These are phyloP conservation scores for Branchellion lobata DNA, from an alignment of 2,888 invertebrate genomes.

Conservation along the genomic window DNA sequence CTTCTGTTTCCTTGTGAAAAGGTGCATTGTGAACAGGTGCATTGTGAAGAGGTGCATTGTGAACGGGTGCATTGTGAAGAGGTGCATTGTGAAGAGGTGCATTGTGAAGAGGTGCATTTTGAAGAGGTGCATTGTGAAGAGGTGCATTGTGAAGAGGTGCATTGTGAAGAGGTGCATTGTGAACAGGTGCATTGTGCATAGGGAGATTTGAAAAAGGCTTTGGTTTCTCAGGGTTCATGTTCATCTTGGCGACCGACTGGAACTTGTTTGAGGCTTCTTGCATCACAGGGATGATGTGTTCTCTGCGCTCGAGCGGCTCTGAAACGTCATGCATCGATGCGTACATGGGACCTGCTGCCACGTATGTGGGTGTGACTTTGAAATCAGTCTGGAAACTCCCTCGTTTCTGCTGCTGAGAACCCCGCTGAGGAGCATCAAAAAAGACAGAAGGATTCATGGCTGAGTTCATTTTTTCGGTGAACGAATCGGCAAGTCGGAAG, in stretches of 20 bases:
- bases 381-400: background rate
- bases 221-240: background rate
- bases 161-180: too few relatives aligned
- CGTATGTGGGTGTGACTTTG: background rate
- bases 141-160: too few relatives aligned
- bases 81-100: too few relatives aligned
- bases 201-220: too few relatives aligned
- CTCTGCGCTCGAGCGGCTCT: background rate
- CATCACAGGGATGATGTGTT: background rate
- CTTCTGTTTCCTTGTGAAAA: too few relatives aligned
- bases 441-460: constrained; percentile 8
- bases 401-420: background rate
- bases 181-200: too few relatives aligned
- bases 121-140: too few relatives aligned
- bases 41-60: too few relatives aligned
- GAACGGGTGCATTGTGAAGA: too few relatives aligned
- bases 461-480: background rate
- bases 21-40: too few relatives aligned
- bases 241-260: background rate
- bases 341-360: background rate
- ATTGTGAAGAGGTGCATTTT: too few relatives aligned
- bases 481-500: background rate
- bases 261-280: background rate
- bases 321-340: background rate
- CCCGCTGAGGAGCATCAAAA: background rate